Evolutionary conservation across 2,113 vertebrate genomes (phyloP).

Genomic region (Chionis minor): DNA sequence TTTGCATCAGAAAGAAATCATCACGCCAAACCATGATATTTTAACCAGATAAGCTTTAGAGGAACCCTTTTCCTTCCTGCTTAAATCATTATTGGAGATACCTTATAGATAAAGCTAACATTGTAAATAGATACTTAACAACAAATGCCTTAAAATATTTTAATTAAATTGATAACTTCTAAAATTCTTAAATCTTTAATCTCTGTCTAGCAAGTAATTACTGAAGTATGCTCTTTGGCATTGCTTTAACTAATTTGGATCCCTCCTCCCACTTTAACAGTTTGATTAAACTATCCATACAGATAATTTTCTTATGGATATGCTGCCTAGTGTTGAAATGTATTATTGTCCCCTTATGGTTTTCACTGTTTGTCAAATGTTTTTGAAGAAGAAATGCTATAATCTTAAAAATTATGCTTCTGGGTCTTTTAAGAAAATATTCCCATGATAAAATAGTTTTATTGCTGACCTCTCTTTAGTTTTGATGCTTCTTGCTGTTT

Average conservation of each 20-base stretch:
- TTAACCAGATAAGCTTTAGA: background rate
- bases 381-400: background rate
- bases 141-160: background rate
- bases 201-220: background rate
- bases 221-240: background rate
- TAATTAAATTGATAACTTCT: background rate
- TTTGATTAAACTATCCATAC: background rate
- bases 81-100: background rate
- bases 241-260: background rate
- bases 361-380: background rate
- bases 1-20: background rate
- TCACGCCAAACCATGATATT: background rate
- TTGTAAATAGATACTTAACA: background rate
- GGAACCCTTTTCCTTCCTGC: background rate
- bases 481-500: background rate
- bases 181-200: background rate
- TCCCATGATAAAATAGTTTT: background rate
- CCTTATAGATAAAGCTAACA: background rate
- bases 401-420: background rate
- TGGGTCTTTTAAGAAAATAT: background rate
- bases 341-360: background rate
- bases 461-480: background rate
- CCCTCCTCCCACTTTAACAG: background rate
- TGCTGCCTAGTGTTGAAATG: background rate
- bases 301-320: background rate